These are phyloP conservation scores for Drosophila kepulauana DNA, from an alignment of 1,140 invertebrate species.

Conservation along the genomic window DNA sequence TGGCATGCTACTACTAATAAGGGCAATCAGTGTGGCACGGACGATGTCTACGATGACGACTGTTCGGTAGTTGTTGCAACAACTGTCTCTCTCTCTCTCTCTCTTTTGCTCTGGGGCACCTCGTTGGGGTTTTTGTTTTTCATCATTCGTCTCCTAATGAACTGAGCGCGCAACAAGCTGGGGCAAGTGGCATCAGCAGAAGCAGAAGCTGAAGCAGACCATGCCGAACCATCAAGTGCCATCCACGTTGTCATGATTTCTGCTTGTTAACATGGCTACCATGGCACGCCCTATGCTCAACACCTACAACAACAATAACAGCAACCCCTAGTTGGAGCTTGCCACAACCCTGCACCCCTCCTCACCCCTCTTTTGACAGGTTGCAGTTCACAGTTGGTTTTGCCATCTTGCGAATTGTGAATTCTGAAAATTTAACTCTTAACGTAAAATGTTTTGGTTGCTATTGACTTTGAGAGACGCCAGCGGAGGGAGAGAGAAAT, in stretches of 20 bases:
- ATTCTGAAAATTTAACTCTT: slow-evolving; percentile 82
- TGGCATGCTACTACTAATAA: slow-evolving; percentile 70
- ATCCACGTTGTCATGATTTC: slow-evolving; percentile 82
- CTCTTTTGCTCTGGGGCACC: background rate
- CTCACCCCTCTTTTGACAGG: slow-evolving; percentile 5
- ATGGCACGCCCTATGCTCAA: slow-evolving; percentile 42
- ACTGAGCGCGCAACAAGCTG: slow-evolving; percentile 49
- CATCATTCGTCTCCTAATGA: slow-evolving; percentile 77
- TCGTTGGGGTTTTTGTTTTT: slow-evolving; percentile 55
- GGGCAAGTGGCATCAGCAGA: background rate
- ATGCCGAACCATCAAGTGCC: slow-evolving; percentile 67
- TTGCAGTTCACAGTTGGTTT: slow-evolving; percentile 44
- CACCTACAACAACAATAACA: background rate
- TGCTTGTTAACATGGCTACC: slow-evolving; percentile 81
- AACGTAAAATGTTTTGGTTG: slow-evolving; percentile 60
- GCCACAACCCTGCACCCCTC: too few species aligned
- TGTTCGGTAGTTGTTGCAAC: background rate
- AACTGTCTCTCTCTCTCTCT: slow-evolving; percentile 36
- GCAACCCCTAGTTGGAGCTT: background rate
- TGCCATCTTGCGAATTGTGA: slow-evolving; percentile 81
- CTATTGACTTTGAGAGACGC: slow-evolving; percentile 42
- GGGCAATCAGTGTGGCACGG: slow-evolving; percentile 68
- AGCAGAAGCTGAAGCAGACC: slow-evolving; percentile 4
- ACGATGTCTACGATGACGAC: background rate
- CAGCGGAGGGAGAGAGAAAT: background rate